Evolutionary conservation across 2,113 vertebrate species (phyloP), one percentile per base, ranked within the genome.

Genomic region (Colinus virginianus): DNA sequence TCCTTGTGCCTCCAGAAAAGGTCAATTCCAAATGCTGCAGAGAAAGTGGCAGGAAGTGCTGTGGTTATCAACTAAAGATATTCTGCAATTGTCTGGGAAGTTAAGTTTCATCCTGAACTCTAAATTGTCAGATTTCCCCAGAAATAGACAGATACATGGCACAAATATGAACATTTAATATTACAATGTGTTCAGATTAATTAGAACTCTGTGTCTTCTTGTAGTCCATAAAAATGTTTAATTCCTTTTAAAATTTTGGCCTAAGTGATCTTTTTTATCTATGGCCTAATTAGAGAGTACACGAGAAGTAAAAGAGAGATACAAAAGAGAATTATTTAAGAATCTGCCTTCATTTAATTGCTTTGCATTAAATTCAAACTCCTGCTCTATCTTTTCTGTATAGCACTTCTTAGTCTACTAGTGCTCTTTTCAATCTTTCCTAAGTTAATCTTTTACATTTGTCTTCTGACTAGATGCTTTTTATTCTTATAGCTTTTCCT

Each of bases 251-350:
- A 82, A 87, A 25, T 78, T 94, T 53, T 84, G 55, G 26, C 9
- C 17, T 93, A 21, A 28, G 34, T 66, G 30, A 84, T 34, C 30
- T 76, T 75, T 88, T 80, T 81, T 78, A 84, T 87, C 67, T 20
- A 53, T 53, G 64, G 17, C 53, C 48, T 91, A 86, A 86, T 88
- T 77, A 75, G n/a, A 83, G 18, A 21, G 20, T 77, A 34, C 32
- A 38, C 74, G 46, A 83, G 59, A 91, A 76, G 26, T 55, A 45
- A 70, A 43, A 78, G 16, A 87, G 32, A 89, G 84, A 40, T 67
- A 64, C 94, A 49, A 84, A 87, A 84, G 70, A 61, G 67, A 96
- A 96, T 94, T 94, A 87, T 87, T 93, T 90, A 79, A 85, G 61
- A 79, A 85, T 70, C 7, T 67, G 21, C 12, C 38, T 40, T 88